Evolutionary conservation across 2,113 vertebrate species (phyloP).

Genomic region (Catharus bicknelli): DNA sequence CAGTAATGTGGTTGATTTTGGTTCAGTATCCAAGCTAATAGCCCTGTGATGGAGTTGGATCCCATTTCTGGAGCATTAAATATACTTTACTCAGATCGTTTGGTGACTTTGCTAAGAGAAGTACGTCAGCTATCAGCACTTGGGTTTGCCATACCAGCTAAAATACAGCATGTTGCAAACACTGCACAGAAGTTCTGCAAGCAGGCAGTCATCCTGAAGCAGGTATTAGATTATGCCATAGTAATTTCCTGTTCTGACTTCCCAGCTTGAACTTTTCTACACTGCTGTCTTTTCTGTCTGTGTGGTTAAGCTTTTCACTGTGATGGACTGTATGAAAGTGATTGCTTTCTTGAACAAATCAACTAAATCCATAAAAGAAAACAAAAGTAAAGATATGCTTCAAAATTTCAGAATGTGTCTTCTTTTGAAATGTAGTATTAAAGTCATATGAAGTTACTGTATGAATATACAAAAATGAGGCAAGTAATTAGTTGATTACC

Average conservation of each 20-base stretch:
- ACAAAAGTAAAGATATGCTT: not conserved
- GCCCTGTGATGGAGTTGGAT: slow-evolving; percentile 93
- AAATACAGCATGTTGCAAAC: slow-evolving; percentile 86
- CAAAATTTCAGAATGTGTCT: not conserved
- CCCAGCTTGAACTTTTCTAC: not conserved
- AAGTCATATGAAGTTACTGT: not conserved
- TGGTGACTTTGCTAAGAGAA: slow-evolving; percentile 89
- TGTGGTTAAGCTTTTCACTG: not conserved
- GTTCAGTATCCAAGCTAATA: slow-evolving; percentile 87
- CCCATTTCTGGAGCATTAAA: slow-evolving; percentile 85
- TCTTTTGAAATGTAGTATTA: not conserved
- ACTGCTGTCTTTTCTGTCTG: not conserved
- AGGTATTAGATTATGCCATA: slow-evolving; percentile 67
- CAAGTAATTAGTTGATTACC: not conserved
- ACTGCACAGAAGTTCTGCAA: slow-evolving; percentile 93
- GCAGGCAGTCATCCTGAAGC: slow-evolving; percentile 94
- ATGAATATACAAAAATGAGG: not conserved
- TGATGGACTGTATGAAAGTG: not conserved
- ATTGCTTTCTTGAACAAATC: not conserved
- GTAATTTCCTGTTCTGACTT: not conserved
- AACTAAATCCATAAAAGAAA: not conserved
- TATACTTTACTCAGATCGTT: slow-evolving; percentile 92
- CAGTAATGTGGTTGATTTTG: slow-evolving; percentile 13
- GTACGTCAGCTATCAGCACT: slow-evolving; percentile 92
- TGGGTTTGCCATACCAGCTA: slow-evolving; percentile 89